Percentiles rank a stretch among this genome's conserved stretches.
These are phyloP conservation scores for Heliopora coerulea DNA, from an alignment of 92 coral and sea anemone genomes.

Conservation along the genomic window DNA sequence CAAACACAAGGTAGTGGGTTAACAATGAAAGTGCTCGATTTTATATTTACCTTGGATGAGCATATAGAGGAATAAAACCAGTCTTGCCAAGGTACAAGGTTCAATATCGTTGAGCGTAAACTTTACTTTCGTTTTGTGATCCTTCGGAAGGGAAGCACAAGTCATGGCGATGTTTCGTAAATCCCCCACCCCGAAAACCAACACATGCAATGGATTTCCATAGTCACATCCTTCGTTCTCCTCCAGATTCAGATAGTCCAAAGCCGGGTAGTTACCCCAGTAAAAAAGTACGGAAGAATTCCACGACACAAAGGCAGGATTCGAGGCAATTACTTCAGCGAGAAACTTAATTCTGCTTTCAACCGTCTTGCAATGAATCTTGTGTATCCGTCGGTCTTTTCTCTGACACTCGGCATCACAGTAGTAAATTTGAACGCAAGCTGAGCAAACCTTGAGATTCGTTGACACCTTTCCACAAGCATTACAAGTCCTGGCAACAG, in stretches of 20 bases:
- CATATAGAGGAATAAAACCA: constrained; percentile 64
- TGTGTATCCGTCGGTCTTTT: constrained; percentile 56
- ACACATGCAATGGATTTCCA: constrained; percentile 46
- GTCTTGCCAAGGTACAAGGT: constrained; percentile 66
- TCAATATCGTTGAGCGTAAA: constrained; percentile 68
- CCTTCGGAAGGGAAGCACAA: constrained; percentile 36
- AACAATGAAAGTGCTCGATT: neutral
- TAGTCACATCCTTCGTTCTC: constrained; percentile 69
- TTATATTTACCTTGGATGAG: constrained; percentile 52
- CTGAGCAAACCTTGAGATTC: constrained; percentile 44
- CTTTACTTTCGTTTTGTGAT: constrained; percentile 26
- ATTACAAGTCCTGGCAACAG: constrained; percentile 37
- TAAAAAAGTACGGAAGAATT: constrained; percentile 47
- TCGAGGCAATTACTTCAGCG: neutral
- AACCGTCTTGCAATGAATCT: constrained; percentile 38
- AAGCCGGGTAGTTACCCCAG: constrained; percentile 78
- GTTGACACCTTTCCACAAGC: constrained; percentile 38
- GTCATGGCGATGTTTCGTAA: constrained; percentile 63
- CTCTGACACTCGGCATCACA: constrained; percentile 55
- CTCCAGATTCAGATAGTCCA: constrained; percentile 62
- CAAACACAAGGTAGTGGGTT: too few species aligned
- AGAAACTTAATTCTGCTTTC: constrained; percentile 9
- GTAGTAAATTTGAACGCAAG: constrained; percentile 55
- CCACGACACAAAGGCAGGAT: neutral
- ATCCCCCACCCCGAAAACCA: constrained; percentile 80